Evolutionary conservation across 2,888 invertebrate genomes (phyloP), one percentile per base, ranked within the genome.

Genomic region (Macrophya annulata): DNA sequence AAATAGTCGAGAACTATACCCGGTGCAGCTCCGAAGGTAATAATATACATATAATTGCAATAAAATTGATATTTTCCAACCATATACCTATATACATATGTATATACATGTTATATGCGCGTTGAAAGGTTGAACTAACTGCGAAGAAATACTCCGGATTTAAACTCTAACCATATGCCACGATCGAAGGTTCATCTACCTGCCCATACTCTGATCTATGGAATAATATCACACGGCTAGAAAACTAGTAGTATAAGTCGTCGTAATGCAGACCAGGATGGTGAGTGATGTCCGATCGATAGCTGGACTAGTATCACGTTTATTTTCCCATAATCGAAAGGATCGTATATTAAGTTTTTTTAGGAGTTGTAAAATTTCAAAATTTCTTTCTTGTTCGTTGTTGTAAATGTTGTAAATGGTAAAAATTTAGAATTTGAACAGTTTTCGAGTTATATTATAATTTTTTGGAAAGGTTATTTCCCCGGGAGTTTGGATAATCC

Each of bases 161-260:
- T 25, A n/a, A 62, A 62, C 6, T 8, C 62, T n/a, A 10, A 12
- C 21, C 21, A 10, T 59, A 21, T 59, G 3, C 21, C 21, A 21
- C 9, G 59, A 59, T 59, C 21, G 59, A 59, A 8, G 62, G 62
- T 62, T 62, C 62, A 10, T 62, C 62, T 25, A 62, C 59, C 59
- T 15, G 9, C 59, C 9, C 59, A 6, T 21, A n/a, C 21, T n/a
- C 25, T 59, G 21, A 9, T n/a, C 2, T 25, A 59, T n/a, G n/a
- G n/a, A 59, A 12, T 21, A 62, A 21, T 25, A 62, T 71, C 40
- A 40, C 17, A 37, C 6, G 40, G 17, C 71, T n/a, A 40, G 40
- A 37, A 71, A 71, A 40, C 62, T 3, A 62, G 62, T 62, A 62
- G 62, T 62, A 5, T 25, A 21, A 62, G 62, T 62, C 62, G 62